Conservation (phyloP, 2,113 vertebrate genomes). For the Plestiodon gilberti region DNA sequence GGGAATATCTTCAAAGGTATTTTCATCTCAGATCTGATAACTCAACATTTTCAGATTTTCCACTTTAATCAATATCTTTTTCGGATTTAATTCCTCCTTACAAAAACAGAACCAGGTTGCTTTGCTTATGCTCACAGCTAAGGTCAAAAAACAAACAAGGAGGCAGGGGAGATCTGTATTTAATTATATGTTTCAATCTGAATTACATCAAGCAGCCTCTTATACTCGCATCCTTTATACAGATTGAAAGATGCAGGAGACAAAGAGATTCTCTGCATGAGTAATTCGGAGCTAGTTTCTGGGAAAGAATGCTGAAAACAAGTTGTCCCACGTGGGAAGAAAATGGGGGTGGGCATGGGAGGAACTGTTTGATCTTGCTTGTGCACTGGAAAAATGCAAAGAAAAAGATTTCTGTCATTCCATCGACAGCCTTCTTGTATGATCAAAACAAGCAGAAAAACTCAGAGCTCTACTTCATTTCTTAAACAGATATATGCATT, state of each 20-base stretch:
- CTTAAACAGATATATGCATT: constrained; percentile 22
- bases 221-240: constrained; percentile 42
- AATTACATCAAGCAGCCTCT: constrained; percentile 44
- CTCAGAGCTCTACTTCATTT: constrained; percentile 42
- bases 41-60: neutral
- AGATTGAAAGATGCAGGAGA: constrained; percentile 44
- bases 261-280: constrained; percentile 26
- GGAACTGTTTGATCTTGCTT: constrained; percentile 54
- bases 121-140: constrained; percentile 38
- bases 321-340: constrained; percentile 23
- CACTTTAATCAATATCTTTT: neutral
- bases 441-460: constrained; percentile 47
- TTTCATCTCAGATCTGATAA: constrained; percentile 23
- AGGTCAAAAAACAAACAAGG: neutral
- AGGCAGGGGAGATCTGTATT: constrained; percentile 24
- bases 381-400: constrained; percentile 44
- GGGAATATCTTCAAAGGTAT: neutral
- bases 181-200: constrained; percentile 55
- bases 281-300: constrained; percentile 33
- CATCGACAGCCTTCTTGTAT: constrained; percentile 36
- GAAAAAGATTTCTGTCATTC: constrained; percentile 29
- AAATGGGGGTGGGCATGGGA: constrained; percentile 38
- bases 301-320: constrained; percentile 16
- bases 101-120: neutral
- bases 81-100: neutral